Base-by-base conservation (phyloP, 2,113 vertebrate genomes). In the Mellivora capensis region DNA sequence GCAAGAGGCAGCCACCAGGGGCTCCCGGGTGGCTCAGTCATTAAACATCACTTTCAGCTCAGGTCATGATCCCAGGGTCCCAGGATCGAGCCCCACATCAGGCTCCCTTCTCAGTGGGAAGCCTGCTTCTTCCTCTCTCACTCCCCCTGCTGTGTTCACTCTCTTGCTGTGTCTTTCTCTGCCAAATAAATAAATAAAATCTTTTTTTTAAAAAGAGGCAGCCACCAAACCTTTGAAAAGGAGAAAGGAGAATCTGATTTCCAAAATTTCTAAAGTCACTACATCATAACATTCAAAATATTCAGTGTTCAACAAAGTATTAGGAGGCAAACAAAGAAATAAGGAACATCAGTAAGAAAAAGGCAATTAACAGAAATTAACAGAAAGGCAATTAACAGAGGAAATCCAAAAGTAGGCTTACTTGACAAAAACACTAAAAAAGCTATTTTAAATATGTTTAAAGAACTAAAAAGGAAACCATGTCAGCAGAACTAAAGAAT, bases 21-120 rank as follows among this genome's bases (percentile, higher is more conserved):
- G 52, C 15, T 54, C 52, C 52, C 18, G 52, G 17, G 17, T 54
- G 52, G 52, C 17, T 54, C 52, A 18, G 17, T 54, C 52, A 54
- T 18, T 54, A 54, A 18, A 17, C 17, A 54, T 54, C 52, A 1
- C 52, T 54, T 54, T 54, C 17, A 54, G 52, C 52, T 18, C 5
- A 54, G 52, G 52, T 54, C 52, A 54, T 54, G 52, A 54, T 54
- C 17, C 52, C 52, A 18, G 52, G 17, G 52, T 54, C 52, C 52
- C 17, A 54, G 52, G 6, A 18, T 18, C 15, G 1, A 54, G 52
- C 52, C 62, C 29, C 62, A 15, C 5, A 31, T 15, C 13, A 6
- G 62, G 29, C 62, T 31, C 12, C 13, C 5, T 64, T 13, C 29
- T 31, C 13, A 0, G 6, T 1, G 0, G 2, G 62, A 31, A 64